Evolutionary conservation across 1,140 invertebrate genomes (phyloP), one percentile per base, ranked within the genome.

Genomic region (Onthophagus taurus): DNA sequence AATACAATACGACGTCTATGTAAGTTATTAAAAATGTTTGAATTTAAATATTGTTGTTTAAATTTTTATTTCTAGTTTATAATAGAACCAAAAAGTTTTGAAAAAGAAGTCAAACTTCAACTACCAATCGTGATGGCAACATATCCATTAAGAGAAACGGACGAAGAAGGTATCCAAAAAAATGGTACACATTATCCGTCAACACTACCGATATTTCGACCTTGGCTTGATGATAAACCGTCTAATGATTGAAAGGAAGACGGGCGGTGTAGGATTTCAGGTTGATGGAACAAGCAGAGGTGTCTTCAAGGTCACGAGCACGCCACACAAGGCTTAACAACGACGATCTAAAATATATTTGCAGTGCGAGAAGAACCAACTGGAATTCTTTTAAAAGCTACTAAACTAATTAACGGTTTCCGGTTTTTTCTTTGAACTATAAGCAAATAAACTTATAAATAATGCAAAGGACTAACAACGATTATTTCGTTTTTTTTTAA

Each of bases 1-100:
- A 60, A 89, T 97, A 48, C 80, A 91, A 53, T 97, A 97, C 64
- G 88, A 93, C 64, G 85, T 97, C 34, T 90, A 88, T 67, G 90
- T 95, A 70, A 86, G 87, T 83, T 52, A 41, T 45, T 44, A 23
- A 39, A 24, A 24, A 26, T 12, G 11, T 17, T 26, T 16, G 29
- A 26, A 16, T 37, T 14, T 14, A 8, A 17, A 7, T 37, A 9
- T 17, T 37, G 9, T 21, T 30, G 17, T 14, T 34, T 42, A 19
- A 38, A 49, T 55, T 21, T 23, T 12, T 16, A 24, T 51, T 74
- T 74, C 24, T 70, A 92, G 87, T 94, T 95, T 62, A 81, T 91
- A 45, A 83, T 94, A 54, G 82, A 82, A 58, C 89, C 89, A 46
- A 91, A 89, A 66, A 89, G 86, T 49, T 69, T 91, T 57, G 88